Evolutionary conservation across 2,797 vertebrate genomes (phyloP).

Genomic region (Siniperca obscura): DNA sequence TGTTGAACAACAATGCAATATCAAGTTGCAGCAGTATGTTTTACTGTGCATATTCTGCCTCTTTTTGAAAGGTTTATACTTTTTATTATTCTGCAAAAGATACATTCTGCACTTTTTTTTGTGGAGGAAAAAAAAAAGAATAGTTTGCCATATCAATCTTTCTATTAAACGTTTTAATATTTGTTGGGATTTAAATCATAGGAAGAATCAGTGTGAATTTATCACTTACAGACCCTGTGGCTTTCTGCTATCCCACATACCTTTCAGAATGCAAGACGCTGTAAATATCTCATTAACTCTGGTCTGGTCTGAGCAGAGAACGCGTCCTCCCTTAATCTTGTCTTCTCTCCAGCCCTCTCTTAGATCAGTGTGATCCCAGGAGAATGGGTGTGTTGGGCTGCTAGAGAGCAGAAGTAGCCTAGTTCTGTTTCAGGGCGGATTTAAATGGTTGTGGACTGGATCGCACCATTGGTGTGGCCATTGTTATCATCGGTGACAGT

Average conservation of each 20-base stretch:
- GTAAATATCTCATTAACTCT: constrained; percentile 78
- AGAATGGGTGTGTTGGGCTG: constrained; percentile 84
- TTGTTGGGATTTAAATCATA: constrained; percentile 20
- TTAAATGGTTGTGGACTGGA: constrained; percentile 66
- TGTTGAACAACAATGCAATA: constrained; percentile 6
- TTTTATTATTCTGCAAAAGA: not conserved
- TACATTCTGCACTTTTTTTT: not conserved
- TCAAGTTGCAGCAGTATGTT: not conserved
- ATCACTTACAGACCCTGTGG: constrained; percentile 32
- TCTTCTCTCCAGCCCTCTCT: constrained; percentile 79
- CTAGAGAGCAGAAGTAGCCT: constrained; percentile 76
- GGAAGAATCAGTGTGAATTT: constrained; percentile 12
- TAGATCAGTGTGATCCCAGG: constrained; percentile 82
- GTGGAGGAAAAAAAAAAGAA: too few relatives aligned
- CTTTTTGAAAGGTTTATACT: not conserved
- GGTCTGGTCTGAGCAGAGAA: constrained; percentile 68
- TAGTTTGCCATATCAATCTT: not conserved
- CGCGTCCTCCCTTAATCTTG: constrained; percentile 80
- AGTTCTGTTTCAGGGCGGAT: constrained; percentile 74
- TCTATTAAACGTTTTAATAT: not conserved
- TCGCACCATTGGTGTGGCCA: constrained; percentile 39
- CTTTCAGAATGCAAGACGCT: constrained; percentile 63
- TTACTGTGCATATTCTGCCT: not conserved
- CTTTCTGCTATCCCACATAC: constrained; percentile 50
- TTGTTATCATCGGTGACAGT: constrained; percentile 43